Evolutionary conservation across 2,797 vertebrate genomes (phyloP).

Genomic region (Crypturellus tataupa): DNA sequence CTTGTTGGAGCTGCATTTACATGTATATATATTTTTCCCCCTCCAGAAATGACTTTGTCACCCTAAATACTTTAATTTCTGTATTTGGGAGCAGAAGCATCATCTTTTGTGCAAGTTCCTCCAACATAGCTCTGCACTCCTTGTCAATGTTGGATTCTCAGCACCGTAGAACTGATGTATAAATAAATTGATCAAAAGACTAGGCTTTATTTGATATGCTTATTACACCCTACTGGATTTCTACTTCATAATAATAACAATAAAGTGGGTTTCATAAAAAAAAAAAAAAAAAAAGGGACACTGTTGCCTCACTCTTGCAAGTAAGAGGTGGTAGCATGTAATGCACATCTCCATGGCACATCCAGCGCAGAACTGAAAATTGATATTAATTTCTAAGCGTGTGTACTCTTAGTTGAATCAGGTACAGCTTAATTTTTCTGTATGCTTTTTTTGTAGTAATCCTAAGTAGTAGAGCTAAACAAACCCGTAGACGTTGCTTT

Average conservation of each 20-base stretch:
- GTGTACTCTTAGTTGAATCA: background rate
- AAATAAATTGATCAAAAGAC: background rate
- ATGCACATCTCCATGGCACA: background rate
- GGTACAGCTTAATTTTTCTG: background rate
- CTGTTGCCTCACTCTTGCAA: background rate
- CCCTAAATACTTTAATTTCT: background rate
- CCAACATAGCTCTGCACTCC: background rate
- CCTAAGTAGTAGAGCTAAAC: background rate
- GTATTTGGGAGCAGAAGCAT: background rate
- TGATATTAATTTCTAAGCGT: background rate
- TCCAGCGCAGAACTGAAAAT: background rate
- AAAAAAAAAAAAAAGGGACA: too few species aligned
- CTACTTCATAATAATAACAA: background rate
- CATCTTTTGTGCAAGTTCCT: conserved; percentile 10
- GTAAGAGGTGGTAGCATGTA: background rate
- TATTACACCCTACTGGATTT: background rate
- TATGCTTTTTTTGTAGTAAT: background rate
- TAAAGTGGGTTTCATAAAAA: background rate
- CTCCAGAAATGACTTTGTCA: background rate
- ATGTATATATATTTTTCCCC: background rate
- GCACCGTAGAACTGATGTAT: background rate
- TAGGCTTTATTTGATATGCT: background rate
- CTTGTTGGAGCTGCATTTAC: background rate
- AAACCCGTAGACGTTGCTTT: background rate
- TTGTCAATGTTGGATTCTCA: background rate